phyloP scores from a whole-genome alignment of 1,140 invertebrate genomes.

The Trialeurodes vaporariorum region DNA sequence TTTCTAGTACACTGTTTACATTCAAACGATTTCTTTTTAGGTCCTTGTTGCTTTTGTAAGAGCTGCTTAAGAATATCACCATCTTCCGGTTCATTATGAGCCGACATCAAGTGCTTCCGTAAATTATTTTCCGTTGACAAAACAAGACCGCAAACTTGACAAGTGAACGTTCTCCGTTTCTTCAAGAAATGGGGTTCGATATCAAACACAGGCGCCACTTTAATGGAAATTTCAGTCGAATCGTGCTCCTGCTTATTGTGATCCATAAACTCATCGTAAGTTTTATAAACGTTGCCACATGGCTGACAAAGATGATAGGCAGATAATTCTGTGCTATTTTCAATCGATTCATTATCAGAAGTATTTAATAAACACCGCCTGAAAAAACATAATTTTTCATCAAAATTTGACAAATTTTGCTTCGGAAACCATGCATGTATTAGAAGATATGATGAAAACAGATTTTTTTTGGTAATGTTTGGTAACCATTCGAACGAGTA shows the following conservation, averaged over 20 bases:
- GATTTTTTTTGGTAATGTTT: no score
- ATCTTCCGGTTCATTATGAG: neutral
- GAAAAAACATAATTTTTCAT: neutral
- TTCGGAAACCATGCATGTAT: no score
- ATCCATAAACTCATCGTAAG: neutral
- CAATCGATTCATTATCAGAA: neutral
- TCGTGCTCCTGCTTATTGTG: neutral
- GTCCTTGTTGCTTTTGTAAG: neutral
- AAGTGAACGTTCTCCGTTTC: neutral
- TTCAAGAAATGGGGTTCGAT: neutral
- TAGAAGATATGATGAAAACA: no score
- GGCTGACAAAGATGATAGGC: neutral
- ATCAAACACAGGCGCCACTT: neutral
- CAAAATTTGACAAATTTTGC: neutral
- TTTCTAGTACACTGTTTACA: neutral
- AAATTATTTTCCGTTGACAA: neutral
- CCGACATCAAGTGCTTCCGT: neutral
- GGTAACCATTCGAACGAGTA: no score
- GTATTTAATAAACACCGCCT: neutral
- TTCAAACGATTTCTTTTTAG: neutral
- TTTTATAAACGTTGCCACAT: neutral
- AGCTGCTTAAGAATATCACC: neutral
- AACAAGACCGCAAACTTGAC: neutral
- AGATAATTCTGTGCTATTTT: no score
- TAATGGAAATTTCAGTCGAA: neutral